Conservation (phyloP, 2,797 vertebrate species). For the Mus caroli region DNA sequence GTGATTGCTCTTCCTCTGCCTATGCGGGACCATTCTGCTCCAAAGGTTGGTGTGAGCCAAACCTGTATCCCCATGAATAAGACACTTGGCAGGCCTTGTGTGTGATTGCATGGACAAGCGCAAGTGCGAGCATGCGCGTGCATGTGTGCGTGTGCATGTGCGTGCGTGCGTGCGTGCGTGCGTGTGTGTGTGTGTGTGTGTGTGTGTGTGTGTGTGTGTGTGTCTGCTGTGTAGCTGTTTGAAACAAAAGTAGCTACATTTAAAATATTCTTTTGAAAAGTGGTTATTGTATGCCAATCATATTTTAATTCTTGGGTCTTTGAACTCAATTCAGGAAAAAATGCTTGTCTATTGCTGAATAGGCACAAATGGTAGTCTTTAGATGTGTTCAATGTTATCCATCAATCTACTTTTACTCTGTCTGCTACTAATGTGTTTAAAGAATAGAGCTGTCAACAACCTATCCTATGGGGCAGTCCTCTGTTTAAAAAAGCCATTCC, state of each 20-base stretch:
- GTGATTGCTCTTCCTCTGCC: conserved; percentile 93
- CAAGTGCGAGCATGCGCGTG: not conserved
- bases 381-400: not conserved
- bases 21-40: conserved; percentile 94
- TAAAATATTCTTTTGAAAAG: not conserved
- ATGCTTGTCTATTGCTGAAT: not conserved
- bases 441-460: not conserved
- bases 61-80: accelerated
- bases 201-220: not conserved
- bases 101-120: not conserved
- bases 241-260: not conserved
- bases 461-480: not conserved
- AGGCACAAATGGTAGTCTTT: not conserved
- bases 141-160: not conserved
- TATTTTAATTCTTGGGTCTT: not conserved
- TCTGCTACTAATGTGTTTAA: not conserved
- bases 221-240: not conserved
- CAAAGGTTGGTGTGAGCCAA: conserved; percentile 87
- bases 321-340: not conserved
- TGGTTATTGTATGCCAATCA: not conserved
- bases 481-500: conserved; percentile 18
- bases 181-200: not conserved
- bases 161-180: no score
- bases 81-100: accelerated
- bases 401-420: not conserved